These are phyloP conservation scores for Rhogogaster chlorosoma DNA, from an alignment of 2,888 invertebrate species.

Conservation along the genomic window DNA sequence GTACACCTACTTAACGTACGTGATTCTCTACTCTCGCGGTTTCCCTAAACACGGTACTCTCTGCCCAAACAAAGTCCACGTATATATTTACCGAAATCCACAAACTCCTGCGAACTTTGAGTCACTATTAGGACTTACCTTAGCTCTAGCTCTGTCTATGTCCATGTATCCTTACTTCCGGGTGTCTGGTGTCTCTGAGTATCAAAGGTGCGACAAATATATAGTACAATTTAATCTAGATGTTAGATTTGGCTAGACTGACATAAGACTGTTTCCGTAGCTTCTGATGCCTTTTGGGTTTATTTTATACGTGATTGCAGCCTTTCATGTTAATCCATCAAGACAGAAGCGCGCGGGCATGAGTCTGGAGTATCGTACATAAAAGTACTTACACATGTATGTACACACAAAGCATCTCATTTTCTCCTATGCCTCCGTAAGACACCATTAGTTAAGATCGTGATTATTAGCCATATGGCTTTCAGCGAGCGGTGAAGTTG, in stretches of 20 bases:
- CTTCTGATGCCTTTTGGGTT: not conserved
- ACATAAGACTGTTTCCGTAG: not conserved
- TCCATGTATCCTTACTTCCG: not conserved
- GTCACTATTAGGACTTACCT: conserved; percentile 29
- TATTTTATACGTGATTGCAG: not conserved
- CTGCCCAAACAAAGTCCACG: not conserved
- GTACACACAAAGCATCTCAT: not conserved
- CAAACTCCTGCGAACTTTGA: not conserved
- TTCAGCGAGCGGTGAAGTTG: conserved; percentile 10
- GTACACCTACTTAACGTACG: conserved; percentile 31
- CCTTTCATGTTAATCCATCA: not conserved
- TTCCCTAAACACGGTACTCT: not conserved
- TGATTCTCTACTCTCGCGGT: not conserved
- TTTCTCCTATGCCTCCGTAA: not conserved
- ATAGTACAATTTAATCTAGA: not conserved
- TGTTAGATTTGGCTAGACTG: not conserved
- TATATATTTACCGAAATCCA: not conserved
- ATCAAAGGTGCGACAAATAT: conserved; percentile 11
- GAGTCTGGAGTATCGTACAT: not conserved
- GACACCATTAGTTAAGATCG: conserved; percentile 24
- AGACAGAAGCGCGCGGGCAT: not conserved
- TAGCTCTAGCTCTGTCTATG: not conserved
- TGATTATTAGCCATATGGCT: conserved; percentile 36
- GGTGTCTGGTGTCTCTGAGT: not conserved
- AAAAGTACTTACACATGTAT: not conserved